Percentiles rank a stretch among this genome's conserved stretches.
phyloP scores from a whole-genome alignment of 2,113 vertebrate genomes.

The Leptodactylus fuscus region DNA sequence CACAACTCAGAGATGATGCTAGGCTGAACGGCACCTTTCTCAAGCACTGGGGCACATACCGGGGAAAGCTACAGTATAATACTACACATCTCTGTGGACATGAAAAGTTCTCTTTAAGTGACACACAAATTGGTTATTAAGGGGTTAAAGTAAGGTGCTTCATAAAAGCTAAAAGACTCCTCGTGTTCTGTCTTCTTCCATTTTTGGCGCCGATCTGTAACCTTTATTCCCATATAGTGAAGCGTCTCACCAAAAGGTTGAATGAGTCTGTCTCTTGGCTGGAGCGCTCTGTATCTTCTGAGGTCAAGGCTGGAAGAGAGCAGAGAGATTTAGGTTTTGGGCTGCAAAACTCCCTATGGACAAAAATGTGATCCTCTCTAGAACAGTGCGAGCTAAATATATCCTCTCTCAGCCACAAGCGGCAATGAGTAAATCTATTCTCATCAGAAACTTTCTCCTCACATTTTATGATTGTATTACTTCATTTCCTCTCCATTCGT shows the following conservation, averaged over 20 bases:
- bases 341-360: slow-evolving; percentile 37
- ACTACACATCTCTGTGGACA: too few species aligned
- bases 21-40: too few species aligned
- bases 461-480: slow-evolving; percentile 37
- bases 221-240: slow-evolving; percentile 35
- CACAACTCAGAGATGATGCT: too few species aligned
- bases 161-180: too few species aligned
- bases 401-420: slow-evolving; percentile 30
- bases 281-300: background rate
- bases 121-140: too few species aligned
- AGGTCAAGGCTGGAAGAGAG: slow-evolving; percentile 42
- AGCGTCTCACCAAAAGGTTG: background rate
- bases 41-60: too few species aligned
- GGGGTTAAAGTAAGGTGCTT: too few species aligned
- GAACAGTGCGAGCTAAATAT: slow-evolving; percentile 46
- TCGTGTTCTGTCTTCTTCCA: background rate
- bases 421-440: slow-evolving; percentile 51
- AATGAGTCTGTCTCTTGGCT: slow-evolving; percentile 27
- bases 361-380: slow-evolving; percentile 40
- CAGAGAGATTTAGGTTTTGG: slow-evolving; percentile 40
- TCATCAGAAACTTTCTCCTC: slow-evolving; percentile 45
- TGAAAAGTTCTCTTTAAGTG: too few species aligned
- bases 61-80: too few species aligned
- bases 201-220: background rate
- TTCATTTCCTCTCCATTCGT: slow-evolving; percentile 27